These are phyloP conservation scores for Rambutsinella grinnellia DNA, from an alignment of 2,888 invertebrate species.

Conservation along the genomic window DNA sequence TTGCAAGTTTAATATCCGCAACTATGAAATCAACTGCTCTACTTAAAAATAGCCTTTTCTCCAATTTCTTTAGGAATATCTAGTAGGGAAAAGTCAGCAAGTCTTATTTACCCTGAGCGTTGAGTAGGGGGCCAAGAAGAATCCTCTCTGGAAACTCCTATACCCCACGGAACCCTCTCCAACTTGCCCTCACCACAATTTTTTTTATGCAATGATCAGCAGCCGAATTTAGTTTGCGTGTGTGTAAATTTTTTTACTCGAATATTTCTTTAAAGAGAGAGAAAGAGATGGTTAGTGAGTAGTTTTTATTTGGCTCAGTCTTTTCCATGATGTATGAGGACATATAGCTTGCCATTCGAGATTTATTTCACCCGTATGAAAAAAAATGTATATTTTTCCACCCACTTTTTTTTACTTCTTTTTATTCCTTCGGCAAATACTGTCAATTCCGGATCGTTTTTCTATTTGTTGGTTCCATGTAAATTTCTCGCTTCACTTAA, in stretches of 20 bases:
- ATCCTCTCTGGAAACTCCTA: too few species aligned
- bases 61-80: too few species aligned
- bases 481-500: slow-evolving; percentile 37
- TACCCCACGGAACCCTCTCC: too few species aligned
- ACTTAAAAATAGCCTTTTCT: too few species aligned
- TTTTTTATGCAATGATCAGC: neutral
- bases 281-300: neutral
- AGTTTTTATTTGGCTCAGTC: slow-evolving; percentile 44
- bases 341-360: slow-evolving; percentile 45
- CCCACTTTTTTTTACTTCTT: slow-evolving; percentile 50
- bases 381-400: too few species aligned
- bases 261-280: too few species aligned
- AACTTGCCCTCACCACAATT: neutral
- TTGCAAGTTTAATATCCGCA: too few species aligned
- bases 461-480: slow-evolving; percentile 21
- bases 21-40: too few species aligned
- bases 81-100: too few species aligned
- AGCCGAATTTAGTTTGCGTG: neutral
- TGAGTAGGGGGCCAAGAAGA: too few species aligned
- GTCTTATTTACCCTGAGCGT: too few species aligned
- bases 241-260: neutral
- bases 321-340: slow-evolving; percentile 50
- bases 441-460: slow-evolving; percentile 44
- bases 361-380: slow-evolving; percentile 57
- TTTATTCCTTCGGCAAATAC: slow-evolving; percentile 39